Base-by-base conservation (phyloP, 2,113 vertebrate genomes). In the Lampris incognitus region DNA sequence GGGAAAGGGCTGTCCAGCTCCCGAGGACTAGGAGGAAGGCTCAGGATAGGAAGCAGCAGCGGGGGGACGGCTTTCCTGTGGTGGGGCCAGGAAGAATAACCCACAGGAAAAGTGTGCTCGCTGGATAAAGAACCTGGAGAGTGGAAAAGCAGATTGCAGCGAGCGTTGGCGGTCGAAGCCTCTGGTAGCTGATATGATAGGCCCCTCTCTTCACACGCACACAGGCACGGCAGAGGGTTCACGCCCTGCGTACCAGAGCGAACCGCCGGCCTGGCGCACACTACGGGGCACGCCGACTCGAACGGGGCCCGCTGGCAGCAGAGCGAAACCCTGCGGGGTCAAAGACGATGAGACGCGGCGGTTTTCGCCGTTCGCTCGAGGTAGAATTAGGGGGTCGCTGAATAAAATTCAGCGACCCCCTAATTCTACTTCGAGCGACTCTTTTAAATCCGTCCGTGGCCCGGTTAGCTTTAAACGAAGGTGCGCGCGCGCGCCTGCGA, bases 1-100 rank as follows among this genome's bases (percentile, higher is more conserved):
- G 85, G 79, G 80, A 91, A 87, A 83, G 78, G 72, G 38, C 83
- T 86, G 81, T 85, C 72, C 51, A 66, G 74, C 73, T 79, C 74
- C 24, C n/a, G 66, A 78, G 46, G 80, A 75, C 86, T 66, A 70
- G 56, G 79, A 87, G 82, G 82, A 90, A 87, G 89, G 82, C 84
- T 85, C 66, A 79, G 85, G 86, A 88, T 92, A 90, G 89, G 90
- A 90, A 90, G 87, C 87, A 72, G 87, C 82, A 65, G 85, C 69
- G 73, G 89, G 88, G 24, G 86, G 84, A 69, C 55, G 85, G 89
- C 81, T 74, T 94, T 94, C 91, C 92, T 94, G 92, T 82, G 85
- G 81, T 81, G 88, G 91, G 87, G 89, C 24, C 89, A 82, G 89
- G 85, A 90, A 92, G 92, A 92, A 92, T 88, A 92, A 92, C 83